Evolutionary conservation across 2,113 vertebrate species (phyloP).

Genomic region (Raja brachyura): DNA sequence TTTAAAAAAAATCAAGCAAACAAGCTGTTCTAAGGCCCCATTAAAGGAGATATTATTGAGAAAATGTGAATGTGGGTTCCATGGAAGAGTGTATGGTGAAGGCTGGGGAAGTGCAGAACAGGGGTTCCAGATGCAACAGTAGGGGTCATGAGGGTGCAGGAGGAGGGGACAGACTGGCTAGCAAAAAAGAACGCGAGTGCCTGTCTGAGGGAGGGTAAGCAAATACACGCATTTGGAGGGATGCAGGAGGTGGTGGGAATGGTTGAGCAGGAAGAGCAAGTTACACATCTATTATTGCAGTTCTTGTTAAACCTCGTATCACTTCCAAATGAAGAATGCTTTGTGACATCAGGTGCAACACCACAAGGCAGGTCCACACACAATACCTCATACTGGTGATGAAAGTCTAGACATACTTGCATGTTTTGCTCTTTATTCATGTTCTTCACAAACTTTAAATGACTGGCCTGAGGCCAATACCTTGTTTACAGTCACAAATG

Average conservation of each 20-base stretch:
- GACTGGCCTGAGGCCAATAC: conserved; percentile 15
- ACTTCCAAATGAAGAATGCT: conserved; percentile 9
- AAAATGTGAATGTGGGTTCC: too few relatives aligned
- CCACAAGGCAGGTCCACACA: conserved; percentile 21
- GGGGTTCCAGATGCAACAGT: too few relatives aligned
- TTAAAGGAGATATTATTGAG: too few relatives aligned
- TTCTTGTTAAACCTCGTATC: background rate
- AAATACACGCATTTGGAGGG: too few relatives aligned
- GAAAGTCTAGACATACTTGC: conserved; percentile 14
- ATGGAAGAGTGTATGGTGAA: too few relatives aligned
- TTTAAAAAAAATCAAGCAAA: background rate
- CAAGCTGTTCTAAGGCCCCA: too few relatives aligned
- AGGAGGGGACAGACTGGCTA: too few relatives aligned
- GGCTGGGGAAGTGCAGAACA: too few relatives aligned
- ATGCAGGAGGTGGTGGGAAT: too few relatives aligned
- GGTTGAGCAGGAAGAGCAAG: background rate
- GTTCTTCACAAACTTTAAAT: conserved; percentile 4
- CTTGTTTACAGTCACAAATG: background rate
- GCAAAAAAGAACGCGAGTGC: too few relatives aligned
- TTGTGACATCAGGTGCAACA: conserved; percentile 27
- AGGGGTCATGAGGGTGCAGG: too few relatives aligned
- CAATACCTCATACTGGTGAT: background rate
- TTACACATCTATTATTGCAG: background rate
- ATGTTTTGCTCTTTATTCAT: background rate
- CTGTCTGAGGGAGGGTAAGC: background rate